Evolutionary conservation across 2,113 vertebrate genomes (phyloP), one percentile per base, ranked within the genome.

Genomic region (Anser cygnoides): DNA sequence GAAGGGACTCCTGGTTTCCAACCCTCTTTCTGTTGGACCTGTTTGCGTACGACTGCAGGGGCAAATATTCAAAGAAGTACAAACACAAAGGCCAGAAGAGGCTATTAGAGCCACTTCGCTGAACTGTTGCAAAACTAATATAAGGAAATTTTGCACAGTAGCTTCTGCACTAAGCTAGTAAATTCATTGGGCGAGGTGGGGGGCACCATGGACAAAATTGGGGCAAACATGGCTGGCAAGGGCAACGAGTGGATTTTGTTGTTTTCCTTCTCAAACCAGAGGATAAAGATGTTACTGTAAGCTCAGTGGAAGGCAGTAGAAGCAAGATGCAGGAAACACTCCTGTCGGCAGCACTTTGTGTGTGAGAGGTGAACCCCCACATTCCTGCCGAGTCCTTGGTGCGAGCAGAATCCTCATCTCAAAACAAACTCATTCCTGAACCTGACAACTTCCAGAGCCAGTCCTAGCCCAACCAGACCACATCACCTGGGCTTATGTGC

Each of bases 401-500:
- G 9, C 11, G 54, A 74, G 14, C 13, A 31, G 28, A 58, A 39
- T 25, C 2, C 0, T 65, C 72, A 23, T 13, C 4, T 70, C 57
- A 54, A 33, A 74, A 52, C 14, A 21, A 93, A 23, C 28, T 71
- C 46, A 21, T 37, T 90, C 37, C 25, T 26, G 15, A 43, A 25
- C 8, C 6, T 5, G 16, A 11, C 3, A 1, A n/a, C 70, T 93
- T 39, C 35, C 35, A 67, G n/a, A 8, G 11, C 39, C 58, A 28
- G 20, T 33, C 29, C 35, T 71, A 9, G 9, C 23, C 29, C 52
- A 67, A 25, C 44, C 68, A 73, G 63, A 0, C 8, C 14, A 23
- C 0, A 0, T 84, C 73, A 86, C 14, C 14, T 31, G 58, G 50
- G 4, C 20, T 25, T 79, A 22, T 1, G 1, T 18, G 11, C 35